phyloP scores from a whole-genome alignment of 2,888 invertebrate species.

The Mythimna lalbum region DNA sequence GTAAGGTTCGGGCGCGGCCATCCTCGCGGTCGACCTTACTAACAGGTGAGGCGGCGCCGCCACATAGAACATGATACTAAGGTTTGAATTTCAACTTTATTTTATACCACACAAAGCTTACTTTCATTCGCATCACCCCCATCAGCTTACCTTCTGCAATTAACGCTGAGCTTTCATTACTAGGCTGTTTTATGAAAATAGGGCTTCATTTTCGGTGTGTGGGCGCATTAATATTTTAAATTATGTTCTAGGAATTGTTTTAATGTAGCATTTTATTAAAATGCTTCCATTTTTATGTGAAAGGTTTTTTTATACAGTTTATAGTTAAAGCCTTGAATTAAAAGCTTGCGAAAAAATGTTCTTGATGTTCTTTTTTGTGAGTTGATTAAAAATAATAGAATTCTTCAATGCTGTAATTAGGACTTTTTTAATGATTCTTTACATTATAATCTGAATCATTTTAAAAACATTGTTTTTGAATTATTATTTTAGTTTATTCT shows the following conservation, averaged over 20 bases:
- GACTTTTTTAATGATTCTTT: conserved; percentile 1
- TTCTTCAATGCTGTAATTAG: conserved; percentile 13
- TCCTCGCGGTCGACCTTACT: conserved; percentile 89
- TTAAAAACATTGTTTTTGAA: background rate
- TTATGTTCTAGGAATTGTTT: conserved; percentile 65
- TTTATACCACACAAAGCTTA: conserved; percentile 57
- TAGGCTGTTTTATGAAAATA: conserved; percentile 70
- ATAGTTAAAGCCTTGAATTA: conserved; percentile 38
- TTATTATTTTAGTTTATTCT: no score
- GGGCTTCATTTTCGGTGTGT: conserved; percentile 68
- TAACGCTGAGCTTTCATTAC: conserved; percentile 72
- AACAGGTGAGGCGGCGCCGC: conserved; percentile 90
- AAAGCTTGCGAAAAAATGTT: conserved; percentile 27
- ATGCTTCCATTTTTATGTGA: conserved; percentile 39
- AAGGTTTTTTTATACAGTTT: conserved; percentile 32
- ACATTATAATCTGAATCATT: background rate
- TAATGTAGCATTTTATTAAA: conserved; percentile 62
- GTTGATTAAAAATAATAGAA: conserved; percentile 41
- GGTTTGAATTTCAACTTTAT: conserved; percentile 88
- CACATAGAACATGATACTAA: conserved; percentile 90
- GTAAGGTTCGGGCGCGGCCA: conserved; percentile 87
- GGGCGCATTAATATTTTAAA: conserved; percentile 65
- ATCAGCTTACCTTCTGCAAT: conserved; percentile 63
- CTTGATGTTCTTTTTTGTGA: conserved; percentile 18
- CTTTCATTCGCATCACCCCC: conserved; percentile 45